Evolutionary conservation across 2,888 invertebrate genomes (phyloP), one percentile per base, ranked within the genome.

Genomic region (Microctonus aethiopoides): DNA sequence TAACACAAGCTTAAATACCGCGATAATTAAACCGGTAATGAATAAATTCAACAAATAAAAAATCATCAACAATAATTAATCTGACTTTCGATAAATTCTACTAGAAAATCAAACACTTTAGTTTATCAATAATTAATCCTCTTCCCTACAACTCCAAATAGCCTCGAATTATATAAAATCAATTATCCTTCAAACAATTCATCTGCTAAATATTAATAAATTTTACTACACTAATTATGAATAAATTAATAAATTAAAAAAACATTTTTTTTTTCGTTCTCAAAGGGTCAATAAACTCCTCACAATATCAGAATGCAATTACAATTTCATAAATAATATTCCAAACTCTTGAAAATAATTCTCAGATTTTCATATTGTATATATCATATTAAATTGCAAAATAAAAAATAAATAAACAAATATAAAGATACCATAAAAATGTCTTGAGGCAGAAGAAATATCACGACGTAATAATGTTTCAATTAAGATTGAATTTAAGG

Each of bases 401-500:
- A 46, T 16, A 7, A 46, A 46, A 46, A 46, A 20, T 46, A 16
- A 20, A n/a, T 20, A 7, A 5, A 16, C 1, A 7, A 46, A 46
- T 46, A 36, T 36, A 36, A 16, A 13, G 11, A 34, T 32, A 26
- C 20, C 32, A 57, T 57, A 57, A 57, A 57, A 57, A 57, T 34
- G 16, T 32, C 57, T 57, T 6, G 34, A 20, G 16, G 9, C 20
- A 34, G 3, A 57, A 16, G 57, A 57, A 57, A 57, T 46, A 57
- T 57, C 57, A 16, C 13, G 34, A 34, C 57, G 34, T 57, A 57
- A 57, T 57, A 57, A 57, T n/a, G 57, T 57, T 57, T 57, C 57
- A 57, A 57, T 57, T 57, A 57, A 57, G 57, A 20, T 16, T 57
- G 57, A 57, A 57, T 57, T 57, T 57, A 57, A 57, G 57, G 57